These are phyloP conservation scores for Clavelina lepadiformis DNA, from an alignment of 23 tunicate species.

Conservation along the genomic window DNA sequence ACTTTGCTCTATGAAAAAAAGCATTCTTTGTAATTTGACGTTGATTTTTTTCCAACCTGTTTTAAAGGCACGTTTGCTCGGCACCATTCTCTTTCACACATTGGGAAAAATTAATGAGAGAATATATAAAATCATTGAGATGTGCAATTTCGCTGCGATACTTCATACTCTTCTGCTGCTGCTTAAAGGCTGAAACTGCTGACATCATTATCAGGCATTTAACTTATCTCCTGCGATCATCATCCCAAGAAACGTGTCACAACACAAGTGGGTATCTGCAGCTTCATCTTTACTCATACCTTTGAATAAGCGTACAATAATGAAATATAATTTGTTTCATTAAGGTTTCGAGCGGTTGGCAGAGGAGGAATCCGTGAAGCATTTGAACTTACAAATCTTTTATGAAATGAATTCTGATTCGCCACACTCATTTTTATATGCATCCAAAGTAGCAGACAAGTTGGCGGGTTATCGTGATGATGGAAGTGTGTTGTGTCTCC, in stretches of 20 bases:
- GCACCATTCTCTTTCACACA: no score
- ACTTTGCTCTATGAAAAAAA: no score
- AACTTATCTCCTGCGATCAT: not conserved
- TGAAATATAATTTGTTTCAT: no score
- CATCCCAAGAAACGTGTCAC: no score
- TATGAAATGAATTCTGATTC: slow-evolving; percentile 15
- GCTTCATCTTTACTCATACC: no score
- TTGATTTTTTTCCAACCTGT: no score
- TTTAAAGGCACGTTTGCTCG: no score
- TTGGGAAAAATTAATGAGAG: no score
- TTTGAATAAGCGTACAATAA: no score
- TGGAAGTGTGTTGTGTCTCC: slow-evolving; percentile 16
- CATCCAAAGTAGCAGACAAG: not conserved
- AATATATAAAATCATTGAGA: not conserved
- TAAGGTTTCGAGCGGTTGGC: not conserved
- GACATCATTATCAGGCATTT: slow-evolving; percentile 9
- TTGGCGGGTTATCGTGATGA: not conserved
- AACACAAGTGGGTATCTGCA: no score
- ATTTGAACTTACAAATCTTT: slow-evolving; percentile 33
- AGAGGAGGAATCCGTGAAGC: slow-evolving; percentile 1
- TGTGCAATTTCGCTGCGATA: slow-evolving; percentile 22
- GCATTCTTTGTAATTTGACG: no score
- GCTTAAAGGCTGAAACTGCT: not conserved
- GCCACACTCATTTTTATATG: not conserved
- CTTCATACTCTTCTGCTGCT: slow-evolving; percentile 37